Evolutionary conservation across 2,797 vertebrate genomes (phyloP).

Genomic region (Trachops cirrhosus): DNA sequence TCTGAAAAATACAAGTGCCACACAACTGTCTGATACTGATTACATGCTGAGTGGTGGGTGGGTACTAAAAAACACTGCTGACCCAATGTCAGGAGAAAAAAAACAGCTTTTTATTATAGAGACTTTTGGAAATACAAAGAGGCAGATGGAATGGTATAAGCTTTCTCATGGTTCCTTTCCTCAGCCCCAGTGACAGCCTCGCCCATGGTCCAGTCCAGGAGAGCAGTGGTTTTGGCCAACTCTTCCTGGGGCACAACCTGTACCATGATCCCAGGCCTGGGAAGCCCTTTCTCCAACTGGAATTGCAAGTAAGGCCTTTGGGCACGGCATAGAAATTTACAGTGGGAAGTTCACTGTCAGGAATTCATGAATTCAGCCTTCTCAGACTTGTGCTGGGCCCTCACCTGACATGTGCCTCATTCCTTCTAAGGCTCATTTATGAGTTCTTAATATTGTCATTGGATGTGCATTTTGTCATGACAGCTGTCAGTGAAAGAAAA

Average conservation of each 20-base stretch:
- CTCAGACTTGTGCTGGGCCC: background rate
- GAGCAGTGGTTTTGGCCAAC: background rate
- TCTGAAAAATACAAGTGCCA: background rate
- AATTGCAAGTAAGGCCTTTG: background rate
- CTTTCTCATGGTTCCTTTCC: background rate
- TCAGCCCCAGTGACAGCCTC: background rate
- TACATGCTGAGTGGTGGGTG: background rate
- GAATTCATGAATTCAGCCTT: background rate
- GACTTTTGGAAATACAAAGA: background rate
- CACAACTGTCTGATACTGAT: background rate
- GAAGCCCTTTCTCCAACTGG: background rate
- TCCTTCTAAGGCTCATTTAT: background rate
- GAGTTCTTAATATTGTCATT: background rate
- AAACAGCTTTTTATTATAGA: background rate
- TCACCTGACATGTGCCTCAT: background rate
- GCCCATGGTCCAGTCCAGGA: background rate
- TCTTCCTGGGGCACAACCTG: background rate
- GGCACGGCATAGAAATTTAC: background rate
- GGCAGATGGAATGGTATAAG: background rate
- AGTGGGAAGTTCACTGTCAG: background rate
- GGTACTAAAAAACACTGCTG: background rate
- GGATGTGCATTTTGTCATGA: background rate
- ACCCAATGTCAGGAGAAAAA: background rate
- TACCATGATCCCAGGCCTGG: background rate
- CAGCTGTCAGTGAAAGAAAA: background rate